Conservation (phyloP, 2,888 invertebrate genomes). For the Drosophila emarginata region DNA sequence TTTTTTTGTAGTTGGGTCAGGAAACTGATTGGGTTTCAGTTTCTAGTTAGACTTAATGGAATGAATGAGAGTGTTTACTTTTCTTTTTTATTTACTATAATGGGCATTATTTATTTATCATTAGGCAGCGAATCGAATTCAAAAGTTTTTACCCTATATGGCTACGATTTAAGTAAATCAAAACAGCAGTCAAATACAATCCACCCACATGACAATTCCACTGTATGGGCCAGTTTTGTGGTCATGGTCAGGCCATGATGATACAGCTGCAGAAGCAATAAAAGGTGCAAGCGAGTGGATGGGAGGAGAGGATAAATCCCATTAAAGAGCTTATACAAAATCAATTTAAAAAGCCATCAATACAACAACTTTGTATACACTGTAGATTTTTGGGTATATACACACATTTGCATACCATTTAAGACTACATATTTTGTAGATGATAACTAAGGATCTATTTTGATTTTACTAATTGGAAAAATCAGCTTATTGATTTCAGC, state of each 20-base stretch:
- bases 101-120: neutral
- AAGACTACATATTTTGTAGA: too few species aligned
- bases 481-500: too few species aligned
- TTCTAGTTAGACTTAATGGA: too few species aligned
- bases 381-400: conserved; percentile 5
- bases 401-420: too few species aligned
- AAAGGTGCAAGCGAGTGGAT: neutral
- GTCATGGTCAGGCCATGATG: neutral
- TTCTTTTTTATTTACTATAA: neutral
- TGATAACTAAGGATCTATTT: too few species aligned
- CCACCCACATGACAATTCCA: neutral
- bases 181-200: neutral
- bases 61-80: too few species aligned
- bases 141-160: neutral
- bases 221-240: neutral
- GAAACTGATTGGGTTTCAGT: conserved; percentile 50
- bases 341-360: conserved; percentile 49
- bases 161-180: neutral
- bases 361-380: conserved; percentile 18
- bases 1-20: conserved; percentile 67
- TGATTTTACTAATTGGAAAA: too few species aligned
- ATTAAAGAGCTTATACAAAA: conserved; percentile 50
- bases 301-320: conserved; percentile 29
- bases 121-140: neutral
- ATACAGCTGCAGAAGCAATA: neutral